Percentiles rank a stretch among this genome's conserved stretches.
These are phyloP conservation scores for Heterohyrax brucei DNA, from an alignment of 2,797 vertebrate genomes.

Conservation along the genomic window DNA sequence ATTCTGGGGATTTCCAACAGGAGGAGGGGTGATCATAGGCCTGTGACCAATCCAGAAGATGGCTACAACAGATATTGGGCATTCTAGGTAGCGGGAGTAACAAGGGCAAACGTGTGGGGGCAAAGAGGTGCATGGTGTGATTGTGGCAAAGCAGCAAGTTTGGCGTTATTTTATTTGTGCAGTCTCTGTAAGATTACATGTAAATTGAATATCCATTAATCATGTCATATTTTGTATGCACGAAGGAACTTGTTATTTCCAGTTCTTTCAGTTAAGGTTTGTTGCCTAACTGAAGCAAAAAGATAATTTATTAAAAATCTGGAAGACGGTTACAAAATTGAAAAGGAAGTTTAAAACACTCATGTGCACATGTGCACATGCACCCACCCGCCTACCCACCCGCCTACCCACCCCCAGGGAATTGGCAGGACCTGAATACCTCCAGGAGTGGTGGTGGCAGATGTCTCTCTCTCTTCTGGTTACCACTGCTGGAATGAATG, in stretches of 20 bases:
- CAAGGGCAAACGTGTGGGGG: rapidly evolving
- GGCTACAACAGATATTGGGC: not conserved
- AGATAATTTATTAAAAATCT: slow-evolving; percentile 18
- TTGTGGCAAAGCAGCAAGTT: not conserved
- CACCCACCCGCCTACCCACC: not conserved
- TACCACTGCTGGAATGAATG: not conserved
- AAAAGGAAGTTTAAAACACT: not conserved
- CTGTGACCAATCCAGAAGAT: not conserved
- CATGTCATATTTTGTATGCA: slow-evolving; percentile 24
- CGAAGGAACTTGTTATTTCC: not conserved
- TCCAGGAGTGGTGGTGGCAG: not conserved
- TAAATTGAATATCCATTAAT: slow-evolving; percentile 17
- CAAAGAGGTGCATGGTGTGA: not conserved
- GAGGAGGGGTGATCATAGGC: not conserved
- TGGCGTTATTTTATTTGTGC: not conserved
- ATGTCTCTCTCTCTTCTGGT: not conserved
- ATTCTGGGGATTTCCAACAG: not conserved
- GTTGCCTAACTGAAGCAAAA: slow-evolving; percentile 52
- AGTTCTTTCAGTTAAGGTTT: slow-evolving; percentile 28
- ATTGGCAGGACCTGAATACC: not conserved
- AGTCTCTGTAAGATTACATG: not conserved
- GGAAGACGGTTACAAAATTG: not conserved
- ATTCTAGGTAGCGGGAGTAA: not conserved
- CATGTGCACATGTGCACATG: not conserved
- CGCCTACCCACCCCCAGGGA: too few relatives aligned